Conservation (phyloP, 2,888 invertebrate genomes). For the Rambutsinella grinnellia region DNA sequence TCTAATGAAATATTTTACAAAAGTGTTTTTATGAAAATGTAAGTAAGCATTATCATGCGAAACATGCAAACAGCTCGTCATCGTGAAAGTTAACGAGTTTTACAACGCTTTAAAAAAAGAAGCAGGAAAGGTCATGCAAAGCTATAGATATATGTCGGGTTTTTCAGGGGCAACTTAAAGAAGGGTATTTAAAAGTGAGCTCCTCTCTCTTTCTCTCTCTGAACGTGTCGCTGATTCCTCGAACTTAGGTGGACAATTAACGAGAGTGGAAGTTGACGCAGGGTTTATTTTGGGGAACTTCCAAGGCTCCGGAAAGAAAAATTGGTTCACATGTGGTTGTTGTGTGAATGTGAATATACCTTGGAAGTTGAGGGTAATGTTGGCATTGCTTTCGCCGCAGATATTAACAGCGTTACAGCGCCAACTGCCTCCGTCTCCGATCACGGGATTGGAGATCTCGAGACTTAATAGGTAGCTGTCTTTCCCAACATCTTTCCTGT, state of each 20-base stretch:
- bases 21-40: no score
- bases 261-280: slow-evolving; percentile 30
- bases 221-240: background rate
- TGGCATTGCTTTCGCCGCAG: slow-evolving; percentile 99
- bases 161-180: slow-evolving; percentile 30
- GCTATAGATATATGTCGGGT: background rate
- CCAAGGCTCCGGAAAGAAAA: no score
- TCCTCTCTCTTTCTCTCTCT: slow-evolving; percentile 1
- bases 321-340: background rate
- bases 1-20: no score
- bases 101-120: no score
- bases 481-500: slow-evolving; percentile 87
- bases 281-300: no score
- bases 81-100: no score
- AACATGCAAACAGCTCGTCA: no score
- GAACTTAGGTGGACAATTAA: background rate
- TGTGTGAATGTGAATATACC: slow-evolving; percentile 74
- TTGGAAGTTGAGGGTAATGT: slow-evolving; percentile 99
- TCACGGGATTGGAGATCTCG: slow-evolving; percentile 94
- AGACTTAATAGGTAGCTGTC: slow-evolving; percentile 92
- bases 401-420: slow-evolving; percentile 99
- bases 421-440: slow-evolving; percentile 98
- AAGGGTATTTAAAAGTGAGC: background rate
- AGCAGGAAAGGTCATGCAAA: no score
- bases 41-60: background rate